phyloP scores from a whole-genome alignment of 2,888 invertebrate species.

The Phlogophora meticulosa region DNA sequence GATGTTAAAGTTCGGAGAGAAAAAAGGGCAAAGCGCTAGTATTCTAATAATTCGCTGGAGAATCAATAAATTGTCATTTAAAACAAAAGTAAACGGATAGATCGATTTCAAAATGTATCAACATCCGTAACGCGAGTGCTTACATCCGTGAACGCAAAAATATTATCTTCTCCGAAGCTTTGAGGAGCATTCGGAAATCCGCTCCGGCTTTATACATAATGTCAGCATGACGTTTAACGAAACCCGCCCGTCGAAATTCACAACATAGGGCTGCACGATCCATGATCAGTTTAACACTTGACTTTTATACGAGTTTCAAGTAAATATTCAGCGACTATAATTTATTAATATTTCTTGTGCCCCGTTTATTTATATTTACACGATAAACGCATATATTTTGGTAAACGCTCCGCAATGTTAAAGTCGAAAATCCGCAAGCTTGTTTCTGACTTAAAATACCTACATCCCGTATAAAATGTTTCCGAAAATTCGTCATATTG shows the following conservation, averaged over 20 bases:
- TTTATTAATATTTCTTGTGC: background rate
- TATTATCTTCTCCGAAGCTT: constrained; percentile 71
- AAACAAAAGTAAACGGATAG: background rate
- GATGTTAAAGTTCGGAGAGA: too few species aligned
- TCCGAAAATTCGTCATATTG: constrained; percentile 25
- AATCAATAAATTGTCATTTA: too few species aligned
- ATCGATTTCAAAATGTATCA: constrained; percentile 54
- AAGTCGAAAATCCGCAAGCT: constrained; percentile 19
- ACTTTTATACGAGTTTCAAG: background rate
- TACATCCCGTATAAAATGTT: constrained; percentile 15
- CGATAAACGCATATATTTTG: constrained; percentile 32
- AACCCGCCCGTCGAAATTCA: constrained; percentile 69
- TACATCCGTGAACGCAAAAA: constrained; percentile 65
- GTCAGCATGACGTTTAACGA: constrained; percentile 71
- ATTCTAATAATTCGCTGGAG: too few species aligned
- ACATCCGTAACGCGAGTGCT: constrained; percentile 54
- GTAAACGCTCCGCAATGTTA: constrained; percentile 23
- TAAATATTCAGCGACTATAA: background rate
- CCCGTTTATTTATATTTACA: constrained; percentile 6
- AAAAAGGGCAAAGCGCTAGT: too few species aligned
- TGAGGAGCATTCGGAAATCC: constrained; percentile 81
- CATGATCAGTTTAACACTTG: background rate
- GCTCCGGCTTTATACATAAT: constrained; percentile 77
- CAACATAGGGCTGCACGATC: constrained; percentile 68
- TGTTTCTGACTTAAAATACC: constrained; percentile 14